Evolutionary conservation across 1,140 invertebrate species (phyloP).

Genomic region (Schlechtendalia chinensis): DNA sequence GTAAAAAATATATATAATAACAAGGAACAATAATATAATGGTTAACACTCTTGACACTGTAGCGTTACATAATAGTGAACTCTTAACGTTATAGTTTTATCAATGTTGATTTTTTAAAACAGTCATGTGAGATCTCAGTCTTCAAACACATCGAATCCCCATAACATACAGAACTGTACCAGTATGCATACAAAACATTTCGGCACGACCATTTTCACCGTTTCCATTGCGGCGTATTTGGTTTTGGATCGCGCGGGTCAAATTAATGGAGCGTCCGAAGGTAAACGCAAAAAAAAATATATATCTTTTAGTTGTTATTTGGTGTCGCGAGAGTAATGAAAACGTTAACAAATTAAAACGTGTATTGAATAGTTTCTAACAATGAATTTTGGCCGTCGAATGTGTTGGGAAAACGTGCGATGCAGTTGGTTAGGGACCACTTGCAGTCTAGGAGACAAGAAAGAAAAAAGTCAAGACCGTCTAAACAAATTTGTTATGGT

Average conservation of each 20-base stretch:
- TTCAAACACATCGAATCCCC: background rate
- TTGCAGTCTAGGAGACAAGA: constrained; percentile 44
- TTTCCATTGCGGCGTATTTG: background rate
- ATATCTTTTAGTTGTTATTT: no score
- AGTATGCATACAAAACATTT: constrained; percentile 4
- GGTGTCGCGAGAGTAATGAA: no score
- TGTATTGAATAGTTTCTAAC: constrained; percentile 14
- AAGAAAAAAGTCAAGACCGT: constrained; percentile 36
- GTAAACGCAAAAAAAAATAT: constrained; percentile 4
- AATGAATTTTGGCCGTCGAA: constrained; percentile 45
- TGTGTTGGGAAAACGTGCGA: constrained; percentile 45
- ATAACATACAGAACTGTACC: background rate
- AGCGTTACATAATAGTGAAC: constrained; percentile 21
- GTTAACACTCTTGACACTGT: constrained; percentile 32
- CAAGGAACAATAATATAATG: constrained; percentile 46
- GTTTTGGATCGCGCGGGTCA: background rate
- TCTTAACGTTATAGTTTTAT: constrained; percentile 46
- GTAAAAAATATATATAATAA: constrained; percentile 38
- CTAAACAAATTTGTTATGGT: constrained; percentile 50
- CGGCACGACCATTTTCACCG: background rate
- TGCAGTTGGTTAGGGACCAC: constrained; percentile 46
- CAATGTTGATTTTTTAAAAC: constrained; percentile 34
- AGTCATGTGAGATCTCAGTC: constrained; percentile 34
- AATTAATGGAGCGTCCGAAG: constrained; percentile 11
- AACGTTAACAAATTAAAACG: background rate